Percentiles rank a stretch among this genome's conserved stretches.
Evolutionary conservation across 2,113 vertebrate species (phyloP).

Genomic region (Chlorodrepanis virens): DNA sequence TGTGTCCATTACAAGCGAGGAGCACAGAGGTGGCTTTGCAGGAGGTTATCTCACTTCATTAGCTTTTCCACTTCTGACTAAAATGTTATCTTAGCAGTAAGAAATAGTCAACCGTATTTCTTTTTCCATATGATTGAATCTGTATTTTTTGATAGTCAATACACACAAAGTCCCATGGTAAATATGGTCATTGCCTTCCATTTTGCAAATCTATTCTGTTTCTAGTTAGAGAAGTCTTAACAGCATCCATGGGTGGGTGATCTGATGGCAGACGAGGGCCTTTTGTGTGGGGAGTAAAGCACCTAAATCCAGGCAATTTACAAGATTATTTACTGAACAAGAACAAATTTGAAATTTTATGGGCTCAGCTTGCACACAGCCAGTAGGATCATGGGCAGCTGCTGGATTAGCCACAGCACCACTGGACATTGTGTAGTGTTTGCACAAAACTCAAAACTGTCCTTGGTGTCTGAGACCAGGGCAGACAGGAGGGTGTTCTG

Average conservation of each 20-base stretch:
- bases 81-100: not conserved
- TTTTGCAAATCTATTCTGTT: not conserved
- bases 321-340: not conserved
- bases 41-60: not conserved
- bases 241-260: not conserved
- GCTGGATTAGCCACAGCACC: not conserved
- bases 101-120: not conserved
- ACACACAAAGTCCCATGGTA: not conserved
- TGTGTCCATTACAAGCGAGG: not conserved
- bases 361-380: not conserved
- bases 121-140: not conserved
- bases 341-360: not conserved
- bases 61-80: not conserved
- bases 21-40: not conserved
- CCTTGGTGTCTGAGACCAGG: not conserved
- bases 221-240: not conserved
- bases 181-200: not conserved
- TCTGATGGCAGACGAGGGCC: not conserved
- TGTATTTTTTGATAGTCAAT: not conserved
- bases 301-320: not conserved
- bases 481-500: not conserved
- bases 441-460: not conserved
- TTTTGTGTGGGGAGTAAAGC: not conserved
- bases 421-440: fast-evolving
- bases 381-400: fast-evolving